Evolutionary conservation across 2,888 invertebrate genomes (phyloP).

Genomic region (Linnaemya vulpina): DNA sequence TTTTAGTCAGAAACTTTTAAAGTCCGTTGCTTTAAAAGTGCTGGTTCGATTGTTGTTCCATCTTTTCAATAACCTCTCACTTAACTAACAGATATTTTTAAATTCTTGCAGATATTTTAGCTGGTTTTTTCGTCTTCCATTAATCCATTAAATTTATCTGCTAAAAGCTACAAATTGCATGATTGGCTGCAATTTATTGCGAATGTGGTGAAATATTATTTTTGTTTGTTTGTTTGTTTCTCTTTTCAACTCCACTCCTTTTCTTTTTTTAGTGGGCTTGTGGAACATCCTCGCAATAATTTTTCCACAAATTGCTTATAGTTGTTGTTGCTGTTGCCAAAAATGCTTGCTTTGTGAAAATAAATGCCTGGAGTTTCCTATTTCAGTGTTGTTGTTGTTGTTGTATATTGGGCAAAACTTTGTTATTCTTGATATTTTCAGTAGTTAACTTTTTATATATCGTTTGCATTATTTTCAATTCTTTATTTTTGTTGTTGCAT

Average conservation of each 20-base stretch:
- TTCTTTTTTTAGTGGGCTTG: slow-evolving; percentile 19
- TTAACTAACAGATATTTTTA: neutral
- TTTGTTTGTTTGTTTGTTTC: neutral
- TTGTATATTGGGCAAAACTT: neutral
- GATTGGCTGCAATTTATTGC: slow-evolving; percentile 61
- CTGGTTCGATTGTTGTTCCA: neutral
- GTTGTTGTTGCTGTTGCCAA: neutral
- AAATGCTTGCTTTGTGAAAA: slow-evolving; percentile 3
- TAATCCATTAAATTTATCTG: slow-evolving; percentile 7
- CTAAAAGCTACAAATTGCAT: slow-evolving; percentile 62
- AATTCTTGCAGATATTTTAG: neutral
- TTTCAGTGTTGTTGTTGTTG: neutral
- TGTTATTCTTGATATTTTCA: neutral
- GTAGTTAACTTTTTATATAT: neutral
- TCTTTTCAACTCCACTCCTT: slow-evolving; percentile 31
- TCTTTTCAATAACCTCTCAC: neutral
- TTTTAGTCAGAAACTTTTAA: neutral
- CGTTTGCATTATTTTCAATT: neutral
- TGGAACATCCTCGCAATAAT: slow-evolving; percentile 12
- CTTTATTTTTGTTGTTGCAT: neutral
- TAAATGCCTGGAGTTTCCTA: neutral
- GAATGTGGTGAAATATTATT: too few species aligned
- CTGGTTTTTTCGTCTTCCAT: neutral
- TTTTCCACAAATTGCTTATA: neutral
- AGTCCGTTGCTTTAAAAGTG: neutral